Base-by-base conservation (phyloP, 2,888 invertebrate genomes). In the Eristalinus sepulchralis region DNA sequence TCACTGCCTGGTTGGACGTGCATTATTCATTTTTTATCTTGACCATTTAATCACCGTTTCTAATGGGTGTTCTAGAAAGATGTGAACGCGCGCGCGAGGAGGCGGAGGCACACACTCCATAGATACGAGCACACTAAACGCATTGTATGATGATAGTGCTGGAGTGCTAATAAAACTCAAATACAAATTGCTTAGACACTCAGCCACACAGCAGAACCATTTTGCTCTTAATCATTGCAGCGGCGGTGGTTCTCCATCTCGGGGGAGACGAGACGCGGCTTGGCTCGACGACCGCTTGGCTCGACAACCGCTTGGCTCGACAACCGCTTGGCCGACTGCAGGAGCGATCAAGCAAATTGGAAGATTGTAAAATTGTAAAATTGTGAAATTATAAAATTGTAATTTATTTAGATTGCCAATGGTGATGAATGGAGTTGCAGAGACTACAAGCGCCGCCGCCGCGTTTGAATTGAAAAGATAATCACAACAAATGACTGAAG, bases 1-100 rank as follows among this genome's bases (percentile, higher is more conserved):
- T 63, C 47, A 8, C 17, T 17, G 47, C 47, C 5, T 17, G 47
- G 17, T 17, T 47, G 11, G 57, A 75, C 62, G 77, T 59, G 64
- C 78, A 82, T 86, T 75, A 86, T 78, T 86, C 73, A 86, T 79
- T 70, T 86, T 27, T 78, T 79, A 86, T 86, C 82, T 82, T 59
- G 78, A 67, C 59, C 73, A 83, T 83, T 83, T 83, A 79, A 86
- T 86, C 86, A 67, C 66, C 67, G 75, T 83, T 71, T 79, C 86
- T 83, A 83, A 83, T 83, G 79, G 31, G 71, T 86, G 84, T 68
- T 72, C 66, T 75, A 17, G 2, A 53, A 68, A 36, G 68, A 59
- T 36, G 17, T 57, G 60, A 59, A 17, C 20, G 60, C 33, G 4
- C 31, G 22, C 11, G 11, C 11, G 22, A 1, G 53, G n/a, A n/a